Percentiles rank a stretch among this genome's conserved stretches.
Conservation (phyloP, 2,113 vertebrate species). For the Oxyura jamaicensis region DNA sequence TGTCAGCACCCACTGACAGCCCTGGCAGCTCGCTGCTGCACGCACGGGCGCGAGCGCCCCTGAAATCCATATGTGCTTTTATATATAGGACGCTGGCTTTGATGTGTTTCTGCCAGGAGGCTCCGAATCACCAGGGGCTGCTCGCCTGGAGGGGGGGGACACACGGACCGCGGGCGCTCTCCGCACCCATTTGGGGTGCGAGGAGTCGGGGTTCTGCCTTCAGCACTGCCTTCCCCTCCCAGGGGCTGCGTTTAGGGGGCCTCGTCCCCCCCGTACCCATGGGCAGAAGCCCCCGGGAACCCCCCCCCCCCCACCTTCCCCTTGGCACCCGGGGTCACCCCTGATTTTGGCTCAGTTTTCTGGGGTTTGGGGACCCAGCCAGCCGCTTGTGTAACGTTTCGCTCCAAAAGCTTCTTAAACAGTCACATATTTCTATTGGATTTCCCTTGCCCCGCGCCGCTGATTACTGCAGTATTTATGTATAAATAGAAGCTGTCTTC, state of each 20-base stretch:
- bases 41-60: background rate
- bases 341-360: background rate
- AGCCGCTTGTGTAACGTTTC: slow-evolving; percentile 28
- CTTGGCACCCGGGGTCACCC: background rate
- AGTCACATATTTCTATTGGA: slow-evolving; percentile 56
- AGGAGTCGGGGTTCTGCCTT: background rate
- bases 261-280: background rate
- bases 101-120: background rate
- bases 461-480: slow-evolving; percentile 62
- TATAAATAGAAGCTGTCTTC: slow-evolving; percentile 71
- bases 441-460: slow-evolving; percentile 54
- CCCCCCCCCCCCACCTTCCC: background rate
- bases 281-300: background rate
- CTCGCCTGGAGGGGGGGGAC: no score
- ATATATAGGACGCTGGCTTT: background rate
- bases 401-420: slow-evolving; percentile 64
- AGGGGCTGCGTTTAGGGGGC: background rate
- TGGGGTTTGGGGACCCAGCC: background rate
- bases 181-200: background rate
- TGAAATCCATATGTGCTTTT: background rate
- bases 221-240: background rate
- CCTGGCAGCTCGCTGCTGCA: background rate
- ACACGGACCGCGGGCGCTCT: no score
- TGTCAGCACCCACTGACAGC: slow-evolving; percentile 62
- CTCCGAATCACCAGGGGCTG: background rate